These are phyloP conservation scores for Drosophila dunni DNA, from an alignment of 1,140 invertebrate genomes.

Conservation along the genomic window DNA sequence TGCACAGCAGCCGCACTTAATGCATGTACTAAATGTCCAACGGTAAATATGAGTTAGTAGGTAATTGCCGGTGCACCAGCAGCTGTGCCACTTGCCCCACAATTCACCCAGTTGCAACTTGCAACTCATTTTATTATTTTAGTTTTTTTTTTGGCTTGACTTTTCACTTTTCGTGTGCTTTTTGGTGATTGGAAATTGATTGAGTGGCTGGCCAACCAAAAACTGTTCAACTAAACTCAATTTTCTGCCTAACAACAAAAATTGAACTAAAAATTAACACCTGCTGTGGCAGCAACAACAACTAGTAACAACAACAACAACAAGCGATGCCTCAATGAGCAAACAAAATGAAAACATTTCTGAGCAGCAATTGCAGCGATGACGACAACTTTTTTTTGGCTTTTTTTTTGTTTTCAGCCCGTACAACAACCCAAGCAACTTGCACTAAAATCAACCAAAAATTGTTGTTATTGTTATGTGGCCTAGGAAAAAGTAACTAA, in stretches of 20 bases:
- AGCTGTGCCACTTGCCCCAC: slow-evolving; percentile 59
- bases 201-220: slow-evolving; percentile 60
- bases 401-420: too few species aligned
- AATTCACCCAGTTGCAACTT: slow-evolving; percentile 35
- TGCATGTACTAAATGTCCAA: slow-evolving; percentile 81
- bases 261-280: slow-evolving; percentile 72
- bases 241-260: slow-evolving; percentile 13
- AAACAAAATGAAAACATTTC: slow-evolving; percentile 65
- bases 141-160: slow-evolving; percentile 53
- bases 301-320: background rate
- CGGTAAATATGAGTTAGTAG: slow-evolving; percentile 82
- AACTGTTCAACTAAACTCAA: slow-evolving; percentile 12
- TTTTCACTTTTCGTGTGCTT: slow-evolving; percentile 76
- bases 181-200: slow-evolving; percentile 64
- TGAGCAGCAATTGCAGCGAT: slow-evolving; percentile 57
- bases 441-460: slow-evolving; percentile 53
- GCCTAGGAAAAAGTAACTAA: background rate
- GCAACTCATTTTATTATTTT: slow-evolving; percentile 26
- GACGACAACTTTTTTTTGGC: slow-evolving; percentile 45
- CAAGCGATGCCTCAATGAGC: slow-evolving; percentile 43
- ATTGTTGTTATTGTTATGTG: slow-evolving; percentile 37
- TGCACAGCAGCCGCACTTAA: slow-evolving; percentile 67
- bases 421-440: slow-evolving; percentile 32
- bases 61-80: slow-evolving; percentile 70
- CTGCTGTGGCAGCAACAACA: slow-evolving; percentile 46